A percentile compares a stretch with the other conserved stretches of the same genome.
These are phyloP conservation scores for Globodera rostochiensis DNA, from an alignment of 1,140 invertebrate genomes.

Conservation along the genomic window DNA sequence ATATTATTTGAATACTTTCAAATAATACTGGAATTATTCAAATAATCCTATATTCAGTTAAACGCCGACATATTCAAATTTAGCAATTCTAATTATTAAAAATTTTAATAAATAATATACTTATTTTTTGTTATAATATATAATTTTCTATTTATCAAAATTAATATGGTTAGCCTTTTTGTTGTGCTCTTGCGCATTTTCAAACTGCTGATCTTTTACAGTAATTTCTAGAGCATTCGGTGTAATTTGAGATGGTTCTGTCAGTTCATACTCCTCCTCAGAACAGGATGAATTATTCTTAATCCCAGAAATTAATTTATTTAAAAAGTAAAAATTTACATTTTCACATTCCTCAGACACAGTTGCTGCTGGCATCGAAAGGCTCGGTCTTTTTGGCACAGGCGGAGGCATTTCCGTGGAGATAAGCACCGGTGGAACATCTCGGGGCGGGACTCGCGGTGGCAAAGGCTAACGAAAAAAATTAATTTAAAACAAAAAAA, in stretches of 20 bases:
- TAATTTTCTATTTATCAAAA: background rate
- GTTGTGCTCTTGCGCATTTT: background rate
- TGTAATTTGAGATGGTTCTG: background rate
- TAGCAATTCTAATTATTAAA: too few relatives aligned
- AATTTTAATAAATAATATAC: background rate
- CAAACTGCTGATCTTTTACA: slow-evolving; percentile 18
- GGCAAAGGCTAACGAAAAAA: slow-evolving; percentile 23
- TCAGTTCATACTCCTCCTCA: background rate
- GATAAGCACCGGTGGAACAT: background rate
- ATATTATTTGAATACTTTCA: too few relatives aligned
- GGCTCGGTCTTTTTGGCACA: slow-evolving; percentile 18
- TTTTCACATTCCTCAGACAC: background rate
- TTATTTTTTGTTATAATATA: background rate
- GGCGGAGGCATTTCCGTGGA: slow-evolving; percentile 8
- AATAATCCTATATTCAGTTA: too few relatives aligned
- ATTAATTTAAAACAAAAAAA: slow-evolving; percentile 10
- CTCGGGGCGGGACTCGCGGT: slow-evolving; percentile 5
- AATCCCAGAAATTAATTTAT: background rate
- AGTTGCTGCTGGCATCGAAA: background rate
- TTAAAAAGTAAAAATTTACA: background rate
- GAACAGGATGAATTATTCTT: background rate
- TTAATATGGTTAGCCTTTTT: slow-evolving; percentile 5
- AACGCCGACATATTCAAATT: too few relatives aligned
- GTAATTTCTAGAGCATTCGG: slow-evolving; percentile 3
- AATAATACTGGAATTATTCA: too few relatives aligned